Percentiles rank a stretch among this genome's conserved stretches.
Conservation (phyloP, 2,888 invertebrate genomes). For the Euplagia quadripunctaria region DNA sequence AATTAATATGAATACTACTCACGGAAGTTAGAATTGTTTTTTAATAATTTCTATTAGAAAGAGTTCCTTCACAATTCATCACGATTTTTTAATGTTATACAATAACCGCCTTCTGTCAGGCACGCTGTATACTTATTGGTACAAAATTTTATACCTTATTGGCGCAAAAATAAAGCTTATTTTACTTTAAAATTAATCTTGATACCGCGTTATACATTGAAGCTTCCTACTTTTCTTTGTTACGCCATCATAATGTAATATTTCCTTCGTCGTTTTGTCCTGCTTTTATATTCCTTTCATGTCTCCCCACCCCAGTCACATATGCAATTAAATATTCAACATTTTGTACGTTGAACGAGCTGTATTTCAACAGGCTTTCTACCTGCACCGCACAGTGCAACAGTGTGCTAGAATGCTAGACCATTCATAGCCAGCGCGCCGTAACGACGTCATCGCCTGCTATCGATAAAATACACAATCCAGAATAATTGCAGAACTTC, state of each 20-base stretch:
- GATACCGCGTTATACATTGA: too few species aligned
- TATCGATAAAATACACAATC: constrained; percentile 7
- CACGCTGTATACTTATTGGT: too few species aligned
- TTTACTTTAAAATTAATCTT: neutral
- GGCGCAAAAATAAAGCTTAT: neutral
- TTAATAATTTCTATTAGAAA: too few species aligned
- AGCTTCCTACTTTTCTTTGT: too few species aligned
- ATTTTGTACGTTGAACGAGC: neutral
- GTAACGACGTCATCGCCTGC: constrained; percentile 15
- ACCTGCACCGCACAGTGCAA: neutral
- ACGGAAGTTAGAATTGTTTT: too few species aligned
- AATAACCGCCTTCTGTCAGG: too few species aligned
- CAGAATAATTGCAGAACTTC: constrained; percentile 1
- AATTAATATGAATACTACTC: too few species aligned
- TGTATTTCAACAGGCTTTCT: constrained; percentile 8
- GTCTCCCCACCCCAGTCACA: neutral
- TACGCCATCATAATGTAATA: neutral
- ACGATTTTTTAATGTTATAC: too few species aligned
- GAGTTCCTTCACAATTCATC: too few species aligned
- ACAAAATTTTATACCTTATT: neutral
- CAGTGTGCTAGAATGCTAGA: constrained; percentile 13
- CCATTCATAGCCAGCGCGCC: constrained; percentile 10
- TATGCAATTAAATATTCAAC: neutral
- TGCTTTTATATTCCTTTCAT: neutral
- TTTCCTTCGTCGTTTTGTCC: neutral